Evolutionary conservation across 2,113 vertebrate species (phyloP).

Genomic region (Scolopax mira): DNA sequence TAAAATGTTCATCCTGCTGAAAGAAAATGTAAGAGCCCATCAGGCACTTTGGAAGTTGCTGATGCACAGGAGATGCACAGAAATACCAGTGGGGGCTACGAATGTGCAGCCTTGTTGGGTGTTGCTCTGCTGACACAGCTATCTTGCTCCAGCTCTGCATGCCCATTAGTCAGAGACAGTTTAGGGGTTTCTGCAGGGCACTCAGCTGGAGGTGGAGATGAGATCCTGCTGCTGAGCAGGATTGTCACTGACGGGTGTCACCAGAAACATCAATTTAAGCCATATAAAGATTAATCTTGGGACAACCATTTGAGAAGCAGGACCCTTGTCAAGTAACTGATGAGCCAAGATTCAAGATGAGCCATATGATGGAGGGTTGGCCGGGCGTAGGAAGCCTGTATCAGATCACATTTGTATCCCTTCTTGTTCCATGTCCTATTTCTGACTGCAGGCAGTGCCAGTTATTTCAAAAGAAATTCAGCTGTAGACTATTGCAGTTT

Average conservation of each 20-base stretch:
- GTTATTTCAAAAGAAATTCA: conserved; percentile 30
- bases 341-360: not conserved
- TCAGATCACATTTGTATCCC: not conserved
- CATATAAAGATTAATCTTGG: not conserved
- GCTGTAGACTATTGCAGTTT: not conserved
- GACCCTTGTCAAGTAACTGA: not conserved
- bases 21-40: not conserved
- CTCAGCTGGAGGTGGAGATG: not conserved
- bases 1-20: not conserved
- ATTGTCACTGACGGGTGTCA: not conserved
- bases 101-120: not conserved
- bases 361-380: not conserved
- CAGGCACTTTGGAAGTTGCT: not conserved
- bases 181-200: not conserved
- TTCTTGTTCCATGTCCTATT: not conserved
- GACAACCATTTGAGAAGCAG: not conserved
- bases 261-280: not conserved
- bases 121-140: not conserved
- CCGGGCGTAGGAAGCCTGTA: not conserved
- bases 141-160: not conserved
- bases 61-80: not conserved
- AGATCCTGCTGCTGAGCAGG: not conserved
- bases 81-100: too few species aligned
- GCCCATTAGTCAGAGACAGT: not conserved
- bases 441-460: conserved; percentile 23